Conservation (phyloP, 1,140 invertebrate species). For the Hirudo medicinalis region DNA sequence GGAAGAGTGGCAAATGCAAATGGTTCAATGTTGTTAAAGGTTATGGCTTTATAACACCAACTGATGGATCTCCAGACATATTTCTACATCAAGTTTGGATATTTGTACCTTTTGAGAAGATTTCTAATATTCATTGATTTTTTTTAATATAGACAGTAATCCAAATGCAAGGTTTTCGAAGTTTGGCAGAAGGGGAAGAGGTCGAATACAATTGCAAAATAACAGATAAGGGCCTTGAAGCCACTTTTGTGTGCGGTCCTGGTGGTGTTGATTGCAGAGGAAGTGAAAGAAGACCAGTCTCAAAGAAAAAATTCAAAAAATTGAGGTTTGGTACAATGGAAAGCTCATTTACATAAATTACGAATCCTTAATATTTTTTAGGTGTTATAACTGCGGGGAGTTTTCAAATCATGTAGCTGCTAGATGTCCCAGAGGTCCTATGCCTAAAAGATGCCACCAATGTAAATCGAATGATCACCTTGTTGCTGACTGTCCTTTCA, state of each 20-base stretch:
- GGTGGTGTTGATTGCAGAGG: constrained; percentile 62
- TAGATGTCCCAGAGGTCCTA: constrained; percentile 67
- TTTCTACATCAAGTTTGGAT: constrained; percentile 71
- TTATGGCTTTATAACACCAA: constrained; percentile 77
- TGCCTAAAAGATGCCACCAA: constrained; percentile 74
- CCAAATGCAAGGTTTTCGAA: constrained; percentile 71
- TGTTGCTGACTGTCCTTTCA: constrained; percentile 65
- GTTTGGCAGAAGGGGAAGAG: constrained; percentile 67
- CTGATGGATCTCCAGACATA: constrained; percentile 71
- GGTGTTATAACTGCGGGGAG: constrained; percentile 80
- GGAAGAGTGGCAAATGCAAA: constrained; percentile 64
- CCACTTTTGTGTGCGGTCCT: constrained; percentile 63
- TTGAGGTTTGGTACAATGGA: constrained; percentile 50
- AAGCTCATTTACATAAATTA: constrained; percentile 11
- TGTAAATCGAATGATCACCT: constrained; percentile 72
- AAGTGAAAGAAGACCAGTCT: constrained; percentile 57
- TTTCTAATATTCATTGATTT: not conserved
- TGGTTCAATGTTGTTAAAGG: constrained; percentile 87
- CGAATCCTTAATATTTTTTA: constrained; percentile 38
- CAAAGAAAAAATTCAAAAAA: constrained; percentile 66
- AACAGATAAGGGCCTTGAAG: constrained; percentile 69
- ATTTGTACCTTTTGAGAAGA: not conserved
- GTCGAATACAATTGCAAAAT: constrained; percentile 71
- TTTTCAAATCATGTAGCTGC: constrained; percentile 77
- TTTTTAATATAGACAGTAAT: constrained; percentile 58